Percentiles rank a stretch among this genome's conserved stretches.
Conservation (phyloP, 2,113 vertebrate species). For the Anser cygnoides region DNA sequence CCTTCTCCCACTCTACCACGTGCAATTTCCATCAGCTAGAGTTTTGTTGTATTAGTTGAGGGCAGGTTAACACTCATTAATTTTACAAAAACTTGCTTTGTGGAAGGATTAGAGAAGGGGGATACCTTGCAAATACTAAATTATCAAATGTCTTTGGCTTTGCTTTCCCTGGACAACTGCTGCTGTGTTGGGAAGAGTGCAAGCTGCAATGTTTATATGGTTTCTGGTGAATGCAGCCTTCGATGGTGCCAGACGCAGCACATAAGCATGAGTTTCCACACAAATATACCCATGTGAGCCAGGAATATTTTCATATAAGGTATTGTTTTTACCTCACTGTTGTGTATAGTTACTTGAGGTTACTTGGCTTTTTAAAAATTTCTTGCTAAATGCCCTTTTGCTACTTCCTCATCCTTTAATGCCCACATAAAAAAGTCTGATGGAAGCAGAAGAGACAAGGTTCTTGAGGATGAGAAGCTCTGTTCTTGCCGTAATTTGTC, state of each 20-base stretch:
- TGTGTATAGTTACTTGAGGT: neutral
- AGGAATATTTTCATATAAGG: neutral
- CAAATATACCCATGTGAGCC: neutral
- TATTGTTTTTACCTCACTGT: neutral
- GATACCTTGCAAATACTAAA: neutral
- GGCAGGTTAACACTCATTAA: neutral
- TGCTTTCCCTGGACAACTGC: neutral
- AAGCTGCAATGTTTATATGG: rapidly evolving
- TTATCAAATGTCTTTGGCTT: neutral
- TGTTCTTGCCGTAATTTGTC: neutral
- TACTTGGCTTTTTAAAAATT: neutral
- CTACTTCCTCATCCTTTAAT: neutral
- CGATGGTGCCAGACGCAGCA: neutral
- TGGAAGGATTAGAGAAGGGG: neutral
- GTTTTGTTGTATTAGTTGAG: neutral
- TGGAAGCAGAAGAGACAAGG: constrained; percentile 7
- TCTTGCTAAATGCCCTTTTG: neutral
- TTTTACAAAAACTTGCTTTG: neutral
- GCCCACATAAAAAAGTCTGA: neutral
- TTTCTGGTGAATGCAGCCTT: neutral
- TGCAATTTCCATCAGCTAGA: neutral
- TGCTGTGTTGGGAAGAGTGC: neutral
- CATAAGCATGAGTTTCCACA: neutral
- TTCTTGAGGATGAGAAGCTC: neutral
- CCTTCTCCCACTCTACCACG: rapidly evolving